phyloP scores from a whole-genome alignment of 2,888 invertebrate species.

The Caenorhabditis virilis region DNA sequence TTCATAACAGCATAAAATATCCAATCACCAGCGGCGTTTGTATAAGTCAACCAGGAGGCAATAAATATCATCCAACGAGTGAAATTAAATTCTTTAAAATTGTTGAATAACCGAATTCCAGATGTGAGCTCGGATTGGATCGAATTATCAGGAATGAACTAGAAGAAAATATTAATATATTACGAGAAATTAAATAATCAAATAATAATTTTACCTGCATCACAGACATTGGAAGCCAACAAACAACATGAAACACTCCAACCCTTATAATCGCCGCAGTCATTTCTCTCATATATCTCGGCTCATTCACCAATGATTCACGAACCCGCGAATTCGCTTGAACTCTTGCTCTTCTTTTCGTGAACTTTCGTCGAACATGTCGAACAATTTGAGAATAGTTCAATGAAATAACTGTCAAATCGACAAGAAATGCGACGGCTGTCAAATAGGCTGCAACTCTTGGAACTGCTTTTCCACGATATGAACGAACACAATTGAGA shows the following conservation, averaged over 20 bases:
- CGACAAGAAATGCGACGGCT: constrained; percentile 52
- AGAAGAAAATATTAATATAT: too few species aligned
- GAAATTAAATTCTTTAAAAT: constrained; percentile 42
- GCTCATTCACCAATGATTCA: constrained; percentile 59
- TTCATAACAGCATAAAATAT: constrained; percentile 67
- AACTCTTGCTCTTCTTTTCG: constrained; percentile 61
- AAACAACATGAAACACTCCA: constrained; percentile 66
- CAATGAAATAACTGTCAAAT: constrained; percentile 53
- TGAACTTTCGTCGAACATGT: constrained; percentile 64
- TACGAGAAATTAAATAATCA: not conserved
- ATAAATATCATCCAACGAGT: constrained; percentile 56
- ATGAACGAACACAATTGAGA: constrained; percentile 50
- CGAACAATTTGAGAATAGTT: constrained; percentile 65
- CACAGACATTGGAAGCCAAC: constrained; percentile 59
- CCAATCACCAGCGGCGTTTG: constrained; percentile 65
- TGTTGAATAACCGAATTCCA: constrained; percentile 45
- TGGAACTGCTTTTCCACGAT: constrained; percentile 32
- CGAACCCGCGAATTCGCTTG: constrained; percentile 45
- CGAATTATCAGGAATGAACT: constrained; percentile 42
- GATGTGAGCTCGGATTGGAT: constrained; percentile 46
- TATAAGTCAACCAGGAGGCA: constrained; percentile 62
- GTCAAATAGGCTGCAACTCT: constrained; percentile 40
- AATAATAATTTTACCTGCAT: constrained; percentile 27
- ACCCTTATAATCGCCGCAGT: constrained; percentile 65
- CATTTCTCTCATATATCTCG: constrained; percentile 66